Base-by-base conservation (phyloP, 2,113 vertebrate species). In the Muscicapa adusta region DNA sequence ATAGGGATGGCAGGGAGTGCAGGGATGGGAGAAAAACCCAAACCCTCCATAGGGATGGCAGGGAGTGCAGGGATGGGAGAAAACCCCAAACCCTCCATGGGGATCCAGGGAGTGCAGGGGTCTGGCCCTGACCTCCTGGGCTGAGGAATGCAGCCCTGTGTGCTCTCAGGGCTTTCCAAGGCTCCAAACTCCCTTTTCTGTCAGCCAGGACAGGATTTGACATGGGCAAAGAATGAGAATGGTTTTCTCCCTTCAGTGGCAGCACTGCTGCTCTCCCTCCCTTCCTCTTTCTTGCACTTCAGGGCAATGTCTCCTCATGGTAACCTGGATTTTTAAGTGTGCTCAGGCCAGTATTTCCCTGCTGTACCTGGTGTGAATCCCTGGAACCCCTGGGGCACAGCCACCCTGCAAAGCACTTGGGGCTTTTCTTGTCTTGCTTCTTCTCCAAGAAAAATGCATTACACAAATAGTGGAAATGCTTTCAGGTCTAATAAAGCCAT, bases 201-300 rank as follows among this genome's bases (percentile, higher is more conserved):
- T 97, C 83, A 90, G 71, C 95, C 56, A 93, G 65, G 29, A 86
- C 95, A 96, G 93, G 67, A 85, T 93, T 94, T 80, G 19, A 96
- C 90, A 91, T 62, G 94, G 84, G 66, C 79, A 90, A 84, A 93
- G 79, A 85, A 76, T 24, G 88, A 87, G 57, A 20, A 10, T 60
- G 38, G 43, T 22, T 25, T 91, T 63, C 73, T 91, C 45, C 86
- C 91, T 95, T 60, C 38, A 40, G 29, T 83, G 86, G 90, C 92
- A 97, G 96, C 89, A 68, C 18, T 86, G 96, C 92, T 91, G 42
- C 19, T 72, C 83, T 45, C 78, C 68, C 81, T 94, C 80, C 57
- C 48, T 53, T 38, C 48, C 60, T 47, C 61, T 6, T 42, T 17
- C 56, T 51, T 51, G 31, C 53, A 10, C 66, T 66, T 15, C 31